These are phyloP conservation scores for Gymnocheta viridis DNA, from an alignment of 2,888 invertebrate genomes.

Conservation along the genomic window DNA sequence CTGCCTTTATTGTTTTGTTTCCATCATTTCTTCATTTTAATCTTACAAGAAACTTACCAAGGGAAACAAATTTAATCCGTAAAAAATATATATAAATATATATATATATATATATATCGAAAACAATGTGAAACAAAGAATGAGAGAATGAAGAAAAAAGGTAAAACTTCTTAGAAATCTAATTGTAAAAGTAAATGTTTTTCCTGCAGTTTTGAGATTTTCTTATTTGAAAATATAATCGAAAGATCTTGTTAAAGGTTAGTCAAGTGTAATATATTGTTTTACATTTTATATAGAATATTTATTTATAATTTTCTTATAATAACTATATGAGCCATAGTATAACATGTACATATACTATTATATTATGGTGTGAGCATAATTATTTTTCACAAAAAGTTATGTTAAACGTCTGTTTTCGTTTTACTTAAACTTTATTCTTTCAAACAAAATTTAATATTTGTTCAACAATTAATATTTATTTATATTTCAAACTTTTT, in stretches of 20 bases:
- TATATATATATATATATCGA: not conserved
- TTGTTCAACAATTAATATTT: constrained; percentile 8
- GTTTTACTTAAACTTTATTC: not conserved
- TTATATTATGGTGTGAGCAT: too few species aligned
- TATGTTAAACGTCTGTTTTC: constrained; percentile 19
- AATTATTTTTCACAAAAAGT: constrained; percentile 24
- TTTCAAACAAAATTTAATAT: not conserved
- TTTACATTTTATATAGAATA: constrained; percentile 7
- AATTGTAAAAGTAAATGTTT: constrained; percentile 31
- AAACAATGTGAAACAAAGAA: not conserved
- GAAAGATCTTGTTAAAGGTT: constrained; percentile 59
- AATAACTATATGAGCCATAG: too few species aligned
- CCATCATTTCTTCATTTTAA: constrained; percentile 28
- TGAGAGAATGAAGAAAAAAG: not conserved
- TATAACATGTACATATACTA: too few species aligned
- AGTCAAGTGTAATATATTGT: constrained; percentile 65
- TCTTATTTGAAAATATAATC: constrained; percentile 63
- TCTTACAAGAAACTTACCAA: constrained; percentile 3
- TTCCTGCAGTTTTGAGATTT: constrained; percentile 47
- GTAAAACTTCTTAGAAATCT: constrained; percentile 42
- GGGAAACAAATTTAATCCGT: constrained; percentile 2
- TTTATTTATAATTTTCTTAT: constrained; percentile 33
- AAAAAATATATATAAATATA: too few species aligned
- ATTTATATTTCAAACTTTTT: constrained; percentile 35
- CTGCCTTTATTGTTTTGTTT: constrained; percentile 18